A percentile compares a stretch with the other conserved stretches of the same genome.
phyloP scores from a whole-genome alignment of 2,797 vertebrate species.

The Artibeus jamaicensis region DNA sequence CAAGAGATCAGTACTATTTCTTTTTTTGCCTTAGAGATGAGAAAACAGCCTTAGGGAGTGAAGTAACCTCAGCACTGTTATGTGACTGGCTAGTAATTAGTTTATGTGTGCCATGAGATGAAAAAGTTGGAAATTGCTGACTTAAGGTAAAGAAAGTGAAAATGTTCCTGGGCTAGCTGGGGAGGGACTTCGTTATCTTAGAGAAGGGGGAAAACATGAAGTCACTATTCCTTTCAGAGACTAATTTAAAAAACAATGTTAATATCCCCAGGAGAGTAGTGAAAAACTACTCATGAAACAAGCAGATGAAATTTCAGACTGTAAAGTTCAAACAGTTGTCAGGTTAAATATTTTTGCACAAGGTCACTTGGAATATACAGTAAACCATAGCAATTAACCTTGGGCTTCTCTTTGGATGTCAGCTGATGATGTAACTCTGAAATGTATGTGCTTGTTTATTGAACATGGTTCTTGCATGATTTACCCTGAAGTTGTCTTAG shows the following conservation, averaged over 20 bases:
- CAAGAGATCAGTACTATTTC: neutral
- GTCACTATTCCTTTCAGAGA: slow-evolving; percentile 18
- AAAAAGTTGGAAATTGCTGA: neutral
- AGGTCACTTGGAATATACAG: slow-evolving; percentile 76
- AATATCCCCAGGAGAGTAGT: slow-evolving; percentile 77
- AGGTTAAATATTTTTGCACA: slow-evolving; percentile 75
- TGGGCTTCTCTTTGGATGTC: slow-evolving; percentile 69
- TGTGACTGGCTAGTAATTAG: neutral
- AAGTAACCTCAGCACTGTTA: neutral
- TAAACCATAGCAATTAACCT: slow-evolving; percentile 82
- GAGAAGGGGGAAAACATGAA: slow-evolving; percentile 31
- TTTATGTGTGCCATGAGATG: neutral
- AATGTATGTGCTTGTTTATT: slow-evolving; percentile 57
- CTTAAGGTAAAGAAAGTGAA: slow-evolving; percentile 36
- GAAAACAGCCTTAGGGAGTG: neutral
- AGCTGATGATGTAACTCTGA: slow-evolving; percentile 42
- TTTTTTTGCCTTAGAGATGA: neutral
- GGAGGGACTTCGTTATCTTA: slow-evolving; percentile 60
- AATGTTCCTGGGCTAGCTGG: neutral
- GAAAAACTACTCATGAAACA: slow-evolving; percentile 80
- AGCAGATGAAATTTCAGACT: slow-evolving; percentile 81
- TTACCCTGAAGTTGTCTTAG: neutral
- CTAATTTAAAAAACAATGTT: slow-evolving; percentile 73
- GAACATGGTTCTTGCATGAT: neutral
- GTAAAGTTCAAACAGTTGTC: slow-evolving; percentile 81